Percentiles rank a stretch among this genome's conserved stretches.
Conservation (phyloP, 2,888 invertebrate genomes). For the Ochropleura plecta region DNA sequence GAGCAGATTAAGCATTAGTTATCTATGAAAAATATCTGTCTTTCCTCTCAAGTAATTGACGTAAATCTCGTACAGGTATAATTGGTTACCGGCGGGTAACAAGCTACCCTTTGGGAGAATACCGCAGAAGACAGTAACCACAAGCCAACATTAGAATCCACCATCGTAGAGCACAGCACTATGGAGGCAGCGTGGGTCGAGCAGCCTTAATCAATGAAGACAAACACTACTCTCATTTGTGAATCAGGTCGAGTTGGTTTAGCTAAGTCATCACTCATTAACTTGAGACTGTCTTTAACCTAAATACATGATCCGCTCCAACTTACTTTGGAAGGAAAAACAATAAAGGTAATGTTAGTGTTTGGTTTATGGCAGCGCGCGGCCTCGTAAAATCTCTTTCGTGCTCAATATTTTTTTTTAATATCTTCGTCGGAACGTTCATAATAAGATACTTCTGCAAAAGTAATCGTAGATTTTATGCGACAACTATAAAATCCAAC, state of each 20-base stretch:
- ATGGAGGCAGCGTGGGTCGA: conserved; percentile 33
- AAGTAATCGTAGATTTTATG: conserved; percentile 12
- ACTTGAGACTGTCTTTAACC: conserved; percentile 44
- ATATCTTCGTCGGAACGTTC: conserved; percentile 35
- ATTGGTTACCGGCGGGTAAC: background rate
- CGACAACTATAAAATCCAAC: conserved; percentile 6
- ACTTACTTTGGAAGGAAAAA: conserved; percentile 33
- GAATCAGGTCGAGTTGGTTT: conserved; percentile 53
- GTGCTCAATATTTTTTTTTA: conserved; percentile 47
- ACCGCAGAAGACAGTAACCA: conserved; percentile 3
- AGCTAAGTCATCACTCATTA: conserved; percentile 61
- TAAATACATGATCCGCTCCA: conserved; percentile 46
- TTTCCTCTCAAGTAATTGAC: background rate
- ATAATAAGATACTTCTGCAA: conserved; percentile 6
- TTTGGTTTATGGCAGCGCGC: conserved; percentile 37
- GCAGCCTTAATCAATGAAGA: conserved; percentile 47
- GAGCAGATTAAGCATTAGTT: background rate
- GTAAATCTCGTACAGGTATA: background rate
- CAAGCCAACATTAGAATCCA: background rate
- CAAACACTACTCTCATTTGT: conserved; percentile 58
- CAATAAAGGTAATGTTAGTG: conserved; percentile 52
- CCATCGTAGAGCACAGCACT: background rate
- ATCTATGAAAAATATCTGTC: background rate
- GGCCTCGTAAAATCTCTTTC: conserved; percentile 35
- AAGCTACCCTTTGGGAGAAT: background rate